Evolutionary conservation across 2,888 invertebrate species (phyloP).

Genomic region (Leptopilina myrica): DNA sequence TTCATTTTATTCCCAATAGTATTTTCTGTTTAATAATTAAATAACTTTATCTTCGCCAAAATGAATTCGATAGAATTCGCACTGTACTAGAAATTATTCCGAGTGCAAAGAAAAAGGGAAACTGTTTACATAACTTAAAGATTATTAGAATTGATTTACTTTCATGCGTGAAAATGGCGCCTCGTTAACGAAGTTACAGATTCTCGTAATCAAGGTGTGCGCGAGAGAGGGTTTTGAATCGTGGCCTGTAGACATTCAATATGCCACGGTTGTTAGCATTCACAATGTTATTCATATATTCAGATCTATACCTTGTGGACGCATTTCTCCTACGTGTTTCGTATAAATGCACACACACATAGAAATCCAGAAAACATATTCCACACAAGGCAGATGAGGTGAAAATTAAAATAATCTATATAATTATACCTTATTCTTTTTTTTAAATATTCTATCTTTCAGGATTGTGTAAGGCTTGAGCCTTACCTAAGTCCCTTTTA

Average conservation of each 20-base stretch:
- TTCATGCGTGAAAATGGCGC: constrained; percentile 46
- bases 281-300: constrained; percentile 76
- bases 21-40: too few relatives aligned
- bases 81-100: too few relatives aligned
- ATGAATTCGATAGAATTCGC: too few relatives aligned
- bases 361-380: neutral
- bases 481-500: too few relatives aligned
- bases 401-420: neutral
- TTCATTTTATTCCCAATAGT: too few relatives aligned
- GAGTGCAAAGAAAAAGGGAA: neutral
- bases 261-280: constrained; percentile 73
- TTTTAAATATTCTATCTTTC: too few relatives aligned
- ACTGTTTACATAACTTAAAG: neutral
- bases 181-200: constrained; percentile 74
- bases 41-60: too few relatives aligned
- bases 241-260: constrained; percentile 72
- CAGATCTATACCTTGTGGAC: constrained; percentile 62
- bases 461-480: too few relatives aligned
- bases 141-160: constrained; percentile 24
- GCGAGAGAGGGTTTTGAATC: constrained; percentile 55
- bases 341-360: constrained; percentile 44
- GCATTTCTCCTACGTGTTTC: constrained; percentile 62
- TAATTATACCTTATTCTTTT: neutral
- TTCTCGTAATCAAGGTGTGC: constrained; percentile 71
- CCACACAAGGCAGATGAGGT: neutral